Evolutionary conservation across 2,888 invertebrate species (phyloP), one percentile per base, ranked within the genome.

Genomic region (Drosophila lutescens): DNA sequence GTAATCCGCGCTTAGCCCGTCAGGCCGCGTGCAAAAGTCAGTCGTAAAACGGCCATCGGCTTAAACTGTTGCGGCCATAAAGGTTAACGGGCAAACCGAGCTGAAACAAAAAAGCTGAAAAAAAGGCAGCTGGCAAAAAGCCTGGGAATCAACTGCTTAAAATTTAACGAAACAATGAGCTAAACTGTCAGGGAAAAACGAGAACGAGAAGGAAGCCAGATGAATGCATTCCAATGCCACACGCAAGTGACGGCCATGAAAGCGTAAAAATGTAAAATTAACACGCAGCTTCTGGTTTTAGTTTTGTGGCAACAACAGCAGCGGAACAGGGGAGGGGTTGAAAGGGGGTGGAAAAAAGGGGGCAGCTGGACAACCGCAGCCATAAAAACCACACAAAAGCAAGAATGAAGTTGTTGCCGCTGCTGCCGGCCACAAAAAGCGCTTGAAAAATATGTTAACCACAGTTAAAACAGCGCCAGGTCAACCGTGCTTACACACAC

Each of bases 341-440:
- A 34, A 32, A 32, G 32, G 9, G 20, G 47, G 15, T 3, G 17
- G 12, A 7, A 7, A 10, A 15, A 40, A 34, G 46, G 57, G 43
- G 43, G 65, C 58, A 70, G 79, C 83, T 77, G 76, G 80, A 69
- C 66, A 76, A 80, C 89, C 86, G 72, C 76, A 84, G 85, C 83
- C 88, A 83, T 88, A 88, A 83, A 88, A 83, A 88, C 83, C 83
- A 86, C 83, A 83, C 89, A 83, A 83, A 83, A 88, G 88, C 87
- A 88, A 86, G 89, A 83, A 83, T 83, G 83, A 83, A 83, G 88
- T 89, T 85, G 84, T 89, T 85, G 89, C 82, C 79, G 80, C 83
- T 82, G 78, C 82, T 78, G 76, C 74, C 71, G 74, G 78, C 89
- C 89, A 76, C 88, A 85, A 87, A 76, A 86, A 88, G 88, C 86